Percentiles rank a stretch among this genome's conserved stretches.
These are phyloP conservation scores for Ciconia maguari DNA, from an alignment of 2,113 vertebrate genomes.

Conservation along the genomic window DNA sequence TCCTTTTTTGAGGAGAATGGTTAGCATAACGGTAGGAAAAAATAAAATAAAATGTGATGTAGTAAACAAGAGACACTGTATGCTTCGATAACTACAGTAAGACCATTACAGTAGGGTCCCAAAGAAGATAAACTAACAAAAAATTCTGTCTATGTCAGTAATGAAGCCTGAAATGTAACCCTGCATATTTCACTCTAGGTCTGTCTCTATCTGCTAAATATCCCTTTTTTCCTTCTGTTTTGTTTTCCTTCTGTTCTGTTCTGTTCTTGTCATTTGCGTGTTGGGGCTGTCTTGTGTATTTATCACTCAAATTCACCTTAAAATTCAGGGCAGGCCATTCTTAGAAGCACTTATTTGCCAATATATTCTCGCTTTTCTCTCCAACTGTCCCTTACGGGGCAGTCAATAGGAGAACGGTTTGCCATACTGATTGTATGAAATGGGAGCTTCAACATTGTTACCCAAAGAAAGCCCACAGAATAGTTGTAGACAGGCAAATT, in stretches of 20 bases:
- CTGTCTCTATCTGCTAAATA: background rate
- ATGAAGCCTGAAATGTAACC: background rate
- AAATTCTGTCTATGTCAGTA: background rate
- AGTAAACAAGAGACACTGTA: background rate
- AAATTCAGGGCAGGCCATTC: background rate
- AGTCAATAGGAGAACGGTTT: background rate
- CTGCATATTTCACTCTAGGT: background rate
- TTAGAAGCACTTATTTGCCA: background rate
- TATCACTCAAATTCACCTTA: background rate
- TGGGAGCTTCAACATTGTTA: background rate
- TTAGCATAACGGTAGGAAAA: background rate
- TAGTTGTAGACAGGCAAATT: background rate
- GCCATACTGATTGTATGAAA: background rate
- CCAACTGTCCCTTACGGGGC: background rate
- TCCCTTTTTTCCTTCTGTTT: background rate
- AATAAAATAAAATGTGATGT: background rate
- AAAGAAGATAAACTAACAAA: background rate
- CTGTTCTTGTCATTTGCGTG: conserved; percentile 27
- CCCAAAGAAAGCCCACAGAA: background rate
- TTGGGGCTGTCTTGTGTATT: conserved; percentile 4
- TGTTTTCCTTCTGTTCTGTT: background rate
- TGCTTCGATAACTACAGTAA: background rate
- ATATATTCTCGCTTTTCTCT: background rate
- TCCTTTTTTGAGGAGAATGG: background rate
- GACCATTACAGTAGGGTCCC: background rate